Percentiles rank a stretch among this genome's conserved stretches.
These are phyloP conservation scores for Rugalucina vietnamica DNA, from an alignment of 2,888 invertebrate species.

Conservation along the genomic window DNA sequence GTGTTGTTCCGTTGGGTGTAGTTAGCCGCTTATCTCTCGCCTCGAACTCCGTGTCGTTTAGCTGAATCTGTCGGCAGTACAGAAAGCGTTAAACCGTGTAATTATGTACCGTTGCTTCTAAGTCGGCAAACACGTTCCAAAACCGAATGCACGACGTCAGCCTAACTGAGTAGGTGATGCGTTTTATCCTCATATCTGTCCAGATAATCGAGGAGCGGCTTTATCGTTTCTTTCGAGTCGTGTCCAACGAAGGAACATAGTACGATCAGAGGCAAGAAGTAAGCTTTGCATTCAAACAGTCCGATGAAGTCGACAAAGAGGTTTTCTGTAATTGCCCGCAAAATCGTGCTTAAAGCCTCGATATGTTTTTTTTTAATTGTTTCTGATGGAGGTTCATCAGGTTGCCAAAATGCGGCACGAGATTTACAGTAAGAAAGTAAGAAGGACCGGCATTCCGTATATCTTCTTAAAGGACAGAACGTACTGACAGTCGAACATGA, in stretches of 20 bases:
- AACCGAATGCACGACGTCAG: too few relatives aligned
- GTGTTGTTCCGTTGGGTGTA: too few relatives aligned
- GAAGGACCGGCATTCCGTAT: background rate
- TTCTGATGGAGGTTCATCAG: background rate
- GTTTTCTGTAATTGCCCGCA: background rate
- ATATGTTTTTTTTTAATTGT: background rate
- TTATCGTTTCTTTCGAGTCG: background rate
- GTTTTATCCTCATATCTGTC: too few relatives aligned
- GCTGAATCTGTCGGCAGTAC: too few relatives aligned
- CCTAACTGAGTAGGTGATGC: too few relatives aligned
- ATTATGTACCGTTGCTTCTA: too few relatives aligned
- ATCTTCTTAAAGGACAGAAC: background rate
- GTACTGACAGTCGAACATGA: background rate
- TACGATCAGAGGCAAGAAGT: background rate
- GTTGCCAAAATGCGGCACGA: background rate
- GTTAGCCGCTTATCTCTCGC: too few relatives aligned
- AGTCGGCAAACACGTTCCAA: too few relatives aligned
- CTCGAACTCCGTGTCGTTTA: too few relatives aligned
- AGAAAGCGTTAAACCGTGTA: too few relatives aligned
- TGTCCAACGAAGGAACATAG: background rate
- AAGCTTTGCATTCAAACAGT: background rate
- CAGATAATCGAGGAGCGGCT: background rate
- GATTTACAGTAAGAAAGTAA: background rate
- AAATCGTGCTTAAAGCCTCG: background rate
- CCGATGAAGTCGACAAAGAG: background rate